Conservation (phyloP, 2,888 invertebrate genomes). For the Pollenia angustigena region DNA sequence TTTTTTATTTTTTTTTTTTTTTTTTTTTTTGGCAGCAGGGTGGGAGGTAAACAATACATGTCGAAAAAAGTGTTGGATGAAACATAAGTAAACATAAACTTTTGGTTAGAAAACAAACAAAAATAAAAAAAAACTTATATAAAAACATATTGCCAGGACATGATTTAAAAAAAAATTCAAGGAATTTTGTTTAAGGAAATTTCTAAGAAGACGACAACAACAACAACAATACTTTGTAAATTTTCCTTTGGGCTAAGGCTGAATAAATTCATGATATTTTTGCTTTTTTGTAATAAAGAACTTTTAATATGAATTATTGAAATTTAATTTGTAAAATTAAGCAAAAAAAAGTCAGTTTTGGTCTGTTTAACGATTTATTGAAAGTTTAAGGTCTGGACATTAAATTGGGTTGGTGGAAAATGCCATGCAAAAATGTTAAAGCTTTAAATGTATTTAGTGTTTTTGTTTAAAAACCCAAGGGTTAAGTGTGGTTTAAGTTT, state of each 20-base stretch:
- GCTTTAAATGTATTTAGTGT: too few species aligned
- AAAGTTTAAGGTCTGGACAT: neutral
- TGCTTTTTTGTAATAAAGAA: neutral
- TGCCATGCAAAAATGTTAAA: neutral
- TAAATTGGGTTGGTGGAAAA: neutral
- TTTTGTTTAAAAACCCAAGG: too few species aligned
- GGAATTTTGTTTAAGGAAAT: conserved; percentile 32
- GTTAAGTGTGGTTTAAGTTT: too few species aligned
- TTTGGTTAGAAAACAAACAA: conserved; percentile 26
- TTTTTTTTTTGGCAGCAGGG: neutral
- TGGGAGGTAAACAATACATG: conserved; percentile 19
- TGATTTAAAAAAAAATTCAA: conserved; percentile 40
- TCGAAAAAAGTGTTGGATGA: conserved; percentile 26
- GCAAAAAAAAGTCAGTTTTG: neutral
- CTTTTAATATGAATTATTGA: conserved; percentile 23
- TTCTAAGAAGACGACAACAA: neutral
- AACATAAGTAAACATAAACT: conserved; percentile 57
- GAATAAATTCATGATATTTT: neutral
- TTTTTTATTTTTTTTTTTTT: neutral
- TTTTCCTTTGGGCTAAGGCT: neutral
- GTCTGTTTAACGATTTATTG: conserved; percentile 10
- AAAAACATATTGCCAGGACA: conserved; percentile 62
- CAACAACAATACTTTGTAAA: neutral
- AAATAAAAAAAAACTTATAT: conserved; percentile 1
- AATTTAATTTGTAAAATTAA: conserved; percentile 22